Evolutionary conservation across 2,888 invertebrate genomes (phyloP).

Genomic region (Eupithecia tripunctaria): DNA sequence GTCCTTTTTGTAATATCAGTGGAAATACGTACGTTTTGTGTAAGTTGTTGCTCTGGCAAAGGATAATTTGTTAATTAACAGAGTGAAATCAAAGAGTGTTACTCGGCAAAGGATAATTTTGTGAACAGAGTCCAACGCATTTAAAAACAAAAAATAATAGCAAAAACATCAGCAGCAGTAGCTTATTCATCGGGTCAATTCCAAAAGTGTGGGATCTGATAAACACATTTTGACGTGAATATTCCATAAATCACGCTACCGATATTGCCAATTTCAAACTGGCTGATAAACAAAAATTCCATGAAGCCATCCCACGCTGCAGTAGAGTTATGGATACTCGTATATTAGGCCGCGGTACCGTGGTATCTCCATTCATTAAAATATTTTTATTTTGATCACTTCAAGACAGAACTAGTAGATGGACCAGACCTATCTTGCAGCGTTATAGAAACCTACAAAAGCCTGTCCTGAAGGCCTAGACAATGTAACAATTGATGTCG

Average conservation of each 20-base stretch:
- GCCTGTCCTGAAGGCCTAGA: too few species aligned
- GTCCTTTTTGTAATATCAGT: neutral
- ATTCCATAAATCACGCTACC: slow-evolving; percentile 8
- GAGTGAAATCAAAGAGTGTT: neutral
- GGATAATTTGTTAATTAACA: neutral
- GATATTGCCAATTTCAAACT: slow-evolving; percentile 16
- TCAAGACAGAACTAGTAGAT: neutral
- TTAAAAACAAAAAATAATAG: neutral
- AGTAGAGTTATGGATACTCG: slow-evolving; percentile 6
- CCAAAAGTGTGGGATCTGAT: slow-evolving; percentile 4
- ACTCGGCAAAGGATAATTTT: too few species aligned
- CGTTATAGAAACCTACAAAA: too few species aligned
- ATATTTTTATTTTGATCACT: neutral
- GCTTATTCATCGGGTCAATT: slow-evolving; percentile 10
- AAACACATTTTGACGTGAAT: slow-evolving; percentile 14
- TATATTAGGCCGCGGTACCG: neutral
- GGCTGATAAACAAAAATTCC: slow-evolving; percentile 16
- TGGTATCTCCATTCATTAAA: neutral
- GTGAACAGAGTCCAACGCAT: neutral
- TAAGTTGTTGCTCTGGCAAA: neutral
- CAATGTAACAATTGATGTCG: too few species aligned
- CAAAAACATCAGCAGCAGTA: neutral
- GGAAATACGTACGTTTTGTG: neutral
- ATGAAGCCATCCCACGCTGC: neutral
- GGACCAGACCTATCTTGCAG: neutral